Conservation (phyloP, 2,113 vertebrate species). For the Ammodytes dubius region DNA sequence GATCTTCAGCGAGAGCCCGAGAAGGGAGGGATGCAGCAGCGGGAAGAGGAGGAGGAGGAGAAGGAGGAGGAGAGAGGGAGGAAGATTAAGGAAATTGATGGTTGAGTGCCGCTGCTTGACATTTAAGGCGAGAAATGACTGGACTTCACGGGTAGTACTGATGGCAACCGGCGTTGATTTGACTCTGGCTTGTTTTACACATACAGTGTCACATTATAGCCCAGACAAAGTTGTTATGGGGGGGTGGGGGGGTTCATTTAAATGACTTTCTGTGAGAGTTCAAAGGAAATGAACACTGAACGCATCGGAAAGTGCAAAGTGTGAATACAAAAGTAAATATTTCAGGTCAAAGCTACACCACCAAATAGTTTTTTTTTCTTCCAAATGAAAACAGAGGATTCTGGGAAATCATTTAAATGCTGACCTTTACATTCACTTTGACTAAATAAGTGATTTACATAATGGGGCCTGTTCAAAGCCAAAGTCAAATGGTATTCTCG, state of each 20-base stretch:
- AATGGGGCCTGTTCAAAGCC: neutral
- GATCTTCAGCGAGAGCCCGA: slow-evolving; percentile 48
- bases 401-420: neutral
- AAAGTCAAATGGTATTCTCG: neutral
- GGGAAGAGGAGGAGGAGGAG: slow-evolving; percentile 37
- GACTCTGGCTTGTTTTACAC: slow-evolving; percentile 16
- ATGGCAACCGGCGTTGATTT: slow-evolving; percentile 23
- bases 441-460: neutral
- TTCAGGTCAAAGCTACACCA: slow-evolving; percentile 1
- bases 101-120: slow-evolving; percentile 68
- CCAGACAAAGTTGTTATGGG: no score
- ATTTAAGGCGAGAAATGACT: slow-evolving; percentile 49
- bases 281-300: neutral
- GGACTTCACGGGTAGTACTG: slow-evolving; percentile 24
- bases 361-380: neutral
- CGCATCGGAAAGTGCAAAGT: slow-evolving; percentile 5
- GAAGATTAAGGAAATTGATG: slow-evolving; percentile 56
- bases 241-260: neutral
- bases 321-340: neutral
- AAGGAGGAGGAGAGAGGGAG: slow-evolving; percentile 39
- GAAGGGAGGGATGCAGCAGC: slow-evolving; percentile 25
- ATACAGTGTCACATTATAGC: neutral
- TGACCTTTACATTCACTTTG: slow-evolving; percentile 2
- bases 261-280: slow-evolving; percentile 13
- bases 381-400: neutral